These are phyloP conservation scores for Gallinago stenura DNA, from an alignment of 2,797 vertebrate species.

Conservation along the genomic window DNA sequence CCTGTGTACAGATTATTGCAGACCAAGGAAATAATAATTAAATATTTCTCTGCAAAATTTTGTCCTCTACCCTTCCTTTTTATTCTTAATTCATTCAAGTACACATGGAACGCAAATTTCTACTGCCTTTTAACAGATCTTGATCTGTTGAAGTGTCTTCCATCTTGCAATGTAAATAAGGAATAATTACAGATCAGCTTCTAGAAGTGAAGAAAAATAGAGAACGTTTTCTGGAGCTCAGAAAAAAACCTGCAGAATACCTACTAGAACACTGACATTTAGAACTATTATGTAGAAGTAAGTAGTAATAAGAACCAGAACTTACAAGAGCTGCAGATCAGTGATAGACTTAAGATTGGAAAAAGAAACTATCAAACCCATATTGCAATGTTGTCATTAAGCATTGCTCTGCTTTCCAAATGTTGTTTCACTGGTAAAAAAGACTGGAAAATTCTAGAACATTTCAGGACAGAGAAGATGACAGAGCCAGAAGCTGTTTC, in stretches of 20 bases:
- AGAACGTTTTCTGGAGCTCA: background rate
- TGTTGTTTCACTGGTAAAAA: background rate
- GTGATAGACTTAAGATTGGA: background rate
- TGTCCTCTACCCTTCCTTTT: background rate
- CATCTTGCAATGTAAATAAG: background rate
- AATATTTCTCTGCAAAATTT: background rate
- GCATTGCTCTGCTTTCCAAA: background rate
- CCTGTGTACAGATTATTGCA: background rate
- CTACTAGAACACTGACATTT: background rate
- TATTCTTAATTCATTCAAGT: background rate
- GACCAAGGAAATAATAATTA: conserved; percentile 29
- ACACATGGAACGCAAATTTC: background rate
- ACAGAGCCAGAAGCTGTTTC: background rate
- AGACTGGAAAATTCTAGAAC: background rate
- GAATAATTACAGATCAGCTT: background rate
- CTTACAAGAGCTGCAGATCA: background rate
- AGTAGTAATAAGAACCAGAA: background rate
- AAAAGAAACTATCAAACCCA: background rate
- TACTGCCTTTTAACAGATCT: background rate
- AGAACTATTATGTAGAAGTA: background rate
- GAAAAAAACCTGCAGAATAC: background rate
- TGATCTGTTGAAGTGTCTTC: background rate
- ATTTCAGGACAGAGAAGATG: background rate
- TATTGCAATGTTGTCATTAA: background rate
- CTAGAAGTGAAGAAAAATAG: background rate